Evolutionary conservation across 2,888 invertebrate species (phyloP).

Genomic region (Taphrorychus bicolor): DNA sequence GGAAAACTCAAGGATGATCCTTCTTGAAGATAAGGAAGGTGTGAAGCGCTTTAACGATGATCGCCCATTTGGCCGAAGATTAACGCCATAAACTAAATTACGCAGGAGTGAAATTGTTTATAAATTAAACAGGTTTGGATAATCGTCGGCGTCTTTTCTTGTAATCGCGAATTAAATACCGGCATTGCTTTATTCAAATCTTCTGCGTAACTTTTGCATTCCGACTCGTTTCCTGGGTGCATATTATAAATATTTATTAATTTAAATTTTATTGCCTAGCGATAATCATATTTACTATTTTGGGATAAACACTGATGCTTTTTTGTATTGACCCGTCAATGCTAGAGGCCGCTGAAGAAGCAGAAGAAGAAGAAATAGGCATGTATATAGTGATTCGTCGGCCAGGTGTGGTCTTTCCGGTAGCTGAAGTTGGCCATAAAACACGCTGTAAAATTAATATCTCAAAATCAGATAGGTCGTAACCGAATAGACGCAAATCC

Average conservation of each 20-base stretch:
- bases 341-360: no score
- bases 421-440: background rate
- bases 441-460: constrained; percentile 9
- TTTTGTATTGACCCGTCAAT: no score
- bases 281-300: background rate
- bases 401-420: background rate
- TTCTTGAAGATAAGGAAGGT: background rate
- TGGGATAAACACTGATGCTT: no score
- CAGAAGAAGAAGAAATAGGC: no score
- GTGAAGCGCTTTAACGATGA: background rate
- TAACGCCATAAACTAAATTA: background rate
- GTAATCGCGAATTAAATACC: constrained; percentile 12
- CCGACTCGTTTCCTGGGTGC: constrained; percentile 10
- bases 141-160: constrained; percentile 3
- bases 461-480: constrained; percentile 8
- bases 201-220: constrained; percentile 11
- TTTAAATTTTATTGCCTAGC: constrained; percentile 1
- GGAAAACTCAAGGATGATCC: background rate
- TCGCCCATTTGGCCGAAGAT: background rate
- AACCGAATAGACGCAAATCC: constrained; percentile 6
- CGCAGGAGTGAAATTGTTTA: constrained; percentile 4
- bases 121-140: constrained; percentile 20
- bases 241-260: constrained; percentile 12
- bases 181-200: constrained; percentile 15
- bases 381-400: background rate